A percentile compares a stretch with the other conserved stretches of the same genome.
phyloP scores from a whole-genome alignment of 1,140 invertebrate genomes.

The Ceratoteleas bidentatus region DNA sequence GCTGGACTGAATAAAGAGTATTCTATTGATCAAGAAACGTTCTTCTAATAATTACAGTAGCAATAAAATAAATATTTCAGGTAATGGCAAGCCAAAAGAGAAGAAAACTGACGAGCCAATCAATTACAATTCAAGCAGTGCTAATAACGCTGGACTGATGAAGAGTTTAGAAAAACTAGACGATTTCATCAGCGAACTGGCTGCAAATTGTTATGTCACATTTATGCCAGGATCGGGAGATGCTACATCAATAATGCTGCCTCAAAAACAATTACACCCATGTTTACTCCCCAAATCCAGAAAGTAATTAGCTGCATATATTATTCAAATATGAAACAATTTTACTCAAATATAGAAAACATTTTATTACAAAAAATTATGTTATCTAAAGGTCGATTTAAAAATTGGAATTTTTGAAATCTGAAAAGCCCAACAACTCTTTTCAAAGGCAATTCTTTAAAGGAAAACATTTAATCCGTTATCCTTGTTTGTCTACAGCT shows the following conservation, averaged over 20 bases:
- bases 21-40: too few species aligned
- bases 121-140: slow-evolving; percentile 21
- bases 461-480: neutral
- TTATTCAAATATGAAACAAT: too few species aligned
- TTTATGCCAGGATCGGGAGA: slow-evolving; percentile 95
- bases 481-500: slow-evolving; percentile 14
- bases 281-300: slow-evolving; percentile 85
- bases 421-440: too few species aligned
- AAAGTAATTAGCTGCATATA: slow-evolving; percentile 45
- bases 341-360: too few species aligned
- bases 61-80: slow-evolving; percentile 54
- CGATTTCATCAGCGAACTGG: slow-evolving; percentile 82
- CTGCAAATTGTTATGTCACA: slow-evolving; percentile 84
- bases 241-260: slow-evolving; percentile 92
- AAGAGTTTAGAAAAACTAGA: slow-evolving; percentile 86
- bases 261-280: slow-evolving; percentile 94
- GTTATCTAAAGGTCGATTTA: too few species aligned
- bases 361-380: too few species aligned
- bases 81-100: slow-evolving; percentile 73
- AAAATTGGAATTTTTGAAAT: too few species aligned
- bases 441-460: neutral
- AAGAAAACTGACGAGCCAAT: slow-evolving; percentile 14
- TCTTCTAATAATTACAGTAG: too few species aligned
- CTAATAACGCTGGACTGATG: slow-evolving; percentile 69
- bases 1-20: too few species aligned